phyloP scores from a whole-genome alignment of 1,140 invertebrate genomes.

The Trichogramma pretiosum region DNA sequence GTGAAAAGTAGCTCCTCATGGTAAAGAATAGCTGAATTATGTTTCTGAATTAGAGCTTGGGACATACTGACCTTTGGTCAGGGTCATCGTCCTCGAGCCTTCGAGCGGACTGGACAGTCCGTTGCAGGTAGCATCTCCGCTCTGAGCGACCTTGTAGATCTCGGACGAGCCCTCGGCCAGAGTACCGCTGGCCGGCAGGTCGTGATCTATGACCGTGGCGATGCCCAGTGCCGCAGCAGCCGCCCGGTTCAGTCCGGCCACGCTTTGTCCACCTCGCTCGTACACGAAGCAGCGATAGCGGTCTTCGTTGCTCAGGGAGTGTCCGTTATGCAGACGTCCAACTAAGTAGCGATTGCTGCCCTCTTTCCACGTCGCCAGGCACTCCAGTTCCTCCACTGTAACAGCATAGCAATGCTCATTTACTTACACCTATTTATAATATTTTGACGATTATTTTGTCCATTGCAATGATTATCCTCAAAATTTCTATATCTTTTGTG shows the following conservation, averaged over 20 bases:
- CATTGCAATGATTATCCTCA: background rate
- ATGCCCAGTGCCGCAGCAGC: slow-evolving; percentile 26
- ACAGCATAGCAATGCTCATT: too few species aligned
- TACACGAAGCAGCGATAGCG: slow-evolving; percentile 87
- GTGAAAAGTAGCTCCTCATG: too few species aligned
- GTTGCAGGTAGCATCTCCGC: slow-evolving; percentile 81
- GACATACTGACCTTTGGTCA: slow-evolving; percentile 63
- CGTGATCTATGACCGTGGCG: slow-evolving; percentile 33
- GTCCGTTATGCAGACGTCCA: slow-evolving; percentile 67
- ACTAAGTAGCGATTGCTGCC: slow-evolving; percentile 78
- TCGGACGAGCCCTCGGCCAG: slow-evolving; percentile 37
- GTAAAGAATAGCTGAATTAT: too few species aligned
- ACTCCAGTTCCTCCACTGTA: slow-evolving; percentile 77
- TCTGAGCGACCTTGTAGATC: slow-evolving; percentile 73
- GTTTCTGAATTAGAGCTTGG: too few species aligned
- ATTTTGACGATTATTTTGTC: background rate
- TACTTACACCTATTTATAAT: background rate
- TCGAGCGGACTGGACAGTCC: slow-evolving; percentile 72
- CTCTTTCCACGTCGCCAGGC: slow-evolving; percentile 81
- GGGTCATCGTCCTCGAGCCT: slow-evolving; percentile 65
- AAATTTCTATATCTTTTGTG: too few species aligned
- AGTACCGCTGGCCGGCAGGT: slow-evolving; percentile 27
- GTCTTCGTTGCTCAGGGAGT: slow-evolving; percentile 82
- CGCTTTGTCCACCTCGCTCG: slow-evolving; percentile 56
- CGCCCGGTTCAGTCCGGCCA: slow-evolving; percentile 31